These are phyloP conservation scores for Lichenostomus cassidix DNA, from an alignment of 2,113 vertebrate species.

Conservation along the genomic window DNA sequence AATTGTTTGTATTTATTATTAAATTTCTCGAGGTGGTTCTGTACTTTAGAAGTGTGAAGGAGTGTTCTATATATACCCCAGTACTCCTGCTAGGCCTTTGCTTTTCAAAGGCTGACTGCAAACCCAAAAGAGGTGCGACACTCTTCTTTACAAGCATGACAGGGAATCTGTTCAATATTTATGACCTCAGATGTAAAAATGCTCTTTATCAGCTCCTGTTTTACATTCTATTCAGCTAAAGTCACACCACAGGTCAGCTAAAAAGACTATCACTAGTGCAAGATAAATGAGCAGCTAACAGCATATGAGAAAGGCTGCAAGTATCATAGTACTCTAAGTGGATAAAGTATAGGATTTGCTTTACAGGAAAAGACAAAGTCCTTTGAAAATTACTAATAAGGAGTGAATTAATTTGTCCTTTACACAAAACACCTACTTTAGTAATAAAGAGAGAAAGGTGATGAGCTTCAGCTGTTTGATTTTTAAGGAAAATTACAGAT, in stretches of 20 bases:
- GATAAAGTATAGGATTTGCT: neutral
- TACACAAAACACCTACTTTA: neutral
- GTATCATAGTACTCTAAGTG: neutral
- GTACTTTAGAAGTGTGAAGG: neutral
- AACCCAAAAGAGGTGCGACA: neutral
- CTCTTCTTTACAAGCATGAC: neutral
- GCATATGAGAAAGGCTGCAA: neutral
- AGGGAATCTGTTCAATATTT: slow-evolving; percentile 57
- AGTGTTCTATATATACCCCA: slow-evolving; percentile 23
- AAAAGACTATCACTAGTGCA: slow-evolving; percentile 8
- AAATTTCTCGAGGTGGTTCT: slow-evolving; percentile 1
- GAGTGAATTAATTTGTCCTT: neutral
- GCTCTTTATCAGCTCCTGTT: slow-evolving; percentile 49
- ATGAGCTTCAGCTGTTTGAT: neutral
- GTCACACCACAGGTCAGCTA: slow-evolving; percentile 29
- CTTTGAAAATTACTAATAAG: neutral
- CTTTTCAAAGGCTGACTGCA: slow-evolving; percentile 19
- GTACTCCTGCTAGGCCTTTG: neutral
- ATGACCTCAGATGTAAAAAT: slow-evolving; percentile 50
- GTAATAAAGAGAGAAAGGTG: neutral
- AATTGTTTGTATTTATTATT: slow-evolving; percentile 46
- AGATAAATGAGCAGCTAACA: slow-evolving; percentile 56
- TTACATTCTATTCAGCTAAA: slow-evolving; percentile 49
- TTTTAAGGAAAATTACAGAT: neutral
- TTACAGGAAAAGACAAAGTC: neutral